phyloP scores from a whole-genome alignment of 2,888 invertebrate species.

The Meteorus colon region DNA sequence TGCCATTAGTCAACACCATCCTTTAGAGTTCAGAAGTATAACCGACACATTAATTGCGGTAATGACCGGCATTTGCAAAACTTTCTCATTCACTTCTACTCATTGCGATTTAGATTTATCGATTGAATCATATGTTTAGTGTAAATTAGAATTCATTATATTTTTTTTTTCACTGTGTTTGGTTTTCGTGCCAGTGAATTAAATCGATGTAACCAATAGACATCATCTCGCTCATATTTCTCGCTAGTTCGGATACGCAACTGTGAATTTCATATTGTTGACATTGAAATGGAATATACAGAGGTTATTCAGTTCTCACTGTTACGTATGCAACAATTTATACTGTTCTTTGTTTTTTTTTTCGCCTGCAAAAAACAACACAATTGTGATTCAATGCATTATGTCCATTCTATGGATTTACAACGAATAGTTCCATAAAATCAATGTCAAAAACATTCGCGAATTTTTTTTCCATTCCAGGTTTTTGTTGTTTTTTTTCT shows the following conservation, averaged over 20 bases:
- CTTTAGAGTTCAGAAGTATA: no score
- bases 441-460: neutral
- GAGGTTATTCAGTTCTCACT: neutral
- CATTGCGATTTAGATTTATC: no score
- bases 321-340: neutral
- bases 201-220: neutral
- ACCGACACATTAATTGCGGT: no score
- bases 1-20: neutral
- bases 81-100: no score
- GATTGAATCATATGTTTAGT: no score
- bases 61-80: no score
- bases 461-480: neutral
- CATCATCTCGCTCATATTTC: neutral
- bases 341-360: neutral
- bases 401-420: neutral
- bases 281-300: neutral
- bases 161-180: no score
- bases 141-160: no score
- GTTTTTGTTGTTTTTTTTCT: neutral
- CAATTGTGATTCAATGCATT: neutral
- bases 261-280: neutral
- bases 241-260: neutral
- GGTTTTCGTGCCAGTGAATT: neutral
- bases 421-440: conserved; percentile 10
- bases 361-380: neutral